A percentile compares a stretch with the other conserved stretches of the same genome.
Evolutionary conservation across 2,888 invertebrate genomes (phyloP).

Genomic region (Epistrophe eligans): DNA sequence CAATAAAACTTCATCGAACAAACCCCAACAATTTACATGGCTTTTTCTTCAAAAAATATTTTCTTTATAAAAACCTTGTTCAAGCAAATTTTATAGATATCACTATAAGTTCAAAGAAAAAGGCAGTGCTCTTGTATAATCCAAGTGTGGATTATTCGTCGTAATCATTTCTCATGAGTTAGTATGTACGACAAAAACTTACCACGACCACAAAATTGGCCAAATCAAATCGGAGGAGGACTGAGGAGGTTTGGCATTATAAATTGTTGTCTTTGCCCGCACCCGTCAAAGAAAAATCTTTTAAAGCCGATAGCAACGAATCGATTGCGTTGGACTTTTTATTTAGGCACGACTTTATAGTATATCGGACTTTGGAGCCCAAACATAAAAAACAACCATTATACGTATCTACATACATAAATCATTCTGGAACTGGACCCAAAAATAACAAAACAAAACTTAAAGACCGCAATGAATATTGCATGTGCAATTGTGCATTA

Average conservation of each 20-base stretch:
- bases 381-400: conserved; percentile 11
- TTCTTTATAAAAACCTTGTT: not conserved
- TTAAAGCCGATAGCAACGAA: not conserved
- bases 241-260: conserved; percentile 10
- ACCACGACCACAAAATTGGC: conserved; percentile 4
- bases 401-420: conserved; percentile 54
- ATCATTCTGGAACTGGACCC: conserved; percentile 49
- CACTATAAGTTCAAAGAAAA: not conserved
- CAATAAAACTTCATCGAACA: not conserved
- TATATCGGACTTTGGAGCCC: not conserved
- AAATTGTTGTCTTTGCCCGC: conserved; percentile 17
- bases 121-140: not conserved
- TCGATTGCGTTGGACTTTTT: not conserved
- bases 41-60: not conserved
- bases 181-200: not conserved
- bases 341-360: not conserved
- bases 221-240: conserved; percentile 24
- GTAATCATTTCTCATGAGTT: conserved; percentile 11
- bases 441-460: conserved; percentile 26
- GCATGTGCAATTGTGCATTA: conserved; percentile 27
- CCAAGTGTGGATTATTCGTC: not conserved
- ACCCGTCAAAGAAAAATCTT: conserved; percentile 15
- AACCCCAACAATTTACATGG: not conserved
- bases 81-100: not conserved
- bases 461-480: conserved; percentile 35